Percentiles rank a stretch among this genome's conserved stretches.
Evolutionary conservation across 2,113 vertebrate species (phyloP).

Genomic region (Agapornis roseicollis): DNA sequence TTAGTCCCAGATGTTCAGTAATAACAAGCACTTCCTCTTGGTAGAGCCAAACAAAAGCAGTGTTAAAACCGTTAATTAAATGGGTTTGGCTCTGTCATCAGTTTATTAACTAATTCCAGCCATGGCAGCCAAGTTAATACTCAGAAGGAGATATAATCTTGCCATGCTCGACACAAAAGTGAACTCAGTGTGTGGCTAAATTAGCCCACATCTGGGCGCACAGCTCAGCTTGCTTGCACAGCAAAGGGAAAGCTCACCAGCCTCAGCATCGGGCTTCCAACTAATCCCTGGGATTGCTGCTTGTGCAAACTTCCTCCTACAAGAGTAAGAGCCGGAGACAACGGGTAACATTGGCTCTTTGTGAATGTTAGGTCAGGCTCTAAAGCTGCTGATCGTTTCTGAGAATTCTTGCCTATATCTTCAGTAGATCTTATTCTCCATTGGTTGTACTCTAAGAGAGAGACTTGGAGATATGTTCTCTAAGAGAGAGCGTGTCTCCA

Average conservation of each 20-base stretch:
- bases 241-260: background rate
- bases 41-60: slow-evolving; percentile 9
- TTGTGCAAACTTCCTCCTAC: background rate
- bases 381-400: background rate
- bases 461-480: background rate
- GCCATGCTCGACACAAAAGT: background rate
- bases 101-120: slow-evolving; percentile 9
- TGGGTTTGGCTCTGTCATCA: slow-evolving; percentile 29
- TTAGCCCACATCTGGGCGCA: fast-evolving
- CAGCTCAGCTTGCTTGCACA: background rate
- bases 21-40: slow-evolving; percentile 36
- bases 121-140: background rate
- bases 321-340: background rate
- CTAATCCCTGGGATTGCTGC: background rate
- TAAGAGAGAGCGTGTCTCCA: background rate
- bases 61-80: slow-evolving; percentile 18
- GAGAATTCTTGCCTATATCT: background rate
- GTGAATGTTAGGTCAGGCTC: fast-evolving
- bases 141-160: background rate
- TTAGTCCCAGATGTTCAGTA: slow-evolving; percentile 33
- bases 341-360: fast-evolving
- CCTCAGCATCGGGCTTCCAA: background rate
- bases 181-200: background rate
- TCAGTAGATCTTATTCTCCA: background rate
- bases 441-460: background rate